Evolutionary conservation across 2,888 invertebrate species (phyloP).

Genomic region (Synanthedon tipuliformis): DNA sequence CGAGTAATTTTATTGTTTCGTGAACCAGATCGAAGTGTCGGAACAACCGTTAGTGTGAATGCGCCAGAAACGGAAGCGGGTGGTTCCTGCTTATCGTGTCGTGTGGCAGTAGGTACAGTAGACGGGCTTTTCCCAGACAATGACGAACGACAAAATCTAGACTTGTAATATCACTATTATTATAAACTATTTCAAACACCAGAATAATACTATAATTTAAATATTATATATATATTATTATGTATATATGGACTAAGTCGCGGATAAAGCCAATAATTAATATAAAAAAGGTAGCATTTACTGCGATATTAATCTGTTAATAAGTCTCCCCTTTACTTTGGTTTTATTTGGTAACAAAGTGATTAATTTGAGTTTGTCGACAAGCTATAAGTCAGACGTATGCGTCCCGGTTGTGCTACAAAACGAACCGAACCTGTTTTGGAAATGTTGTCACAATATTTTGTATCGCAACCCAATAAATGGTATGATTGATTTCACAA

Average conservation of each 20-base stretch:
- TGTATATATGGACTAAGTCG: too few species aligned
- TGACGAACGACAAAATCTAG: not conserved
- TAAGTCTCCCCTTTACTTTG: too few species aligned
- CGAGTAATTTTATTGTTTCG: conserved; percentile 54
- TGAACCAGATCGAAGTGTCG: conserved; percentile 56
- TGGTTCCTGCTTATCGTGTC: not conserved
- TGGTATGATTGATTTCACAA: conserved; percentile 18
- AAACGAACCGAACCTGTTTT: conserved; percentile 1
- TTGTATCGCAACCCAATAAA: conserved; percentile 13
- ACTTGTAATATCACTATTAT: too few species aligned
- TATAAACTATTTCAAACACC: too few species aligned
- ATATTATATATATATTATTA: too few species aligned
- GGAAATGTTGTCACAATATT: conserved; percentile 2
- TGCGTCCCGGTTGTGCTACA: not conserved
- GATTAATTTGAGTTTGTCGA: not conserved
- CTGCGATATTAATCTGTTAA: too few species aligned
- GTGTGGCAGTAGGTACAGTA: too few species aligned
- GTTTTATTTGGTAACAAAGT: too few species aligned
- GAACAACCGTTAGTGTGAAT: conserved; percentile 55
- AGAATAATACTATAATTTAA: too few species aligned
- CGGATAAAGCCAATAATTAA: too few species aligned
- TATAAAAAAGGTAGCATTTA: too few species aligned
- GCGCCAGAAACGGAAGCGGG: conserved; percentile 42
- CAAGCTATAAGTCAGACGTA: not conserved
- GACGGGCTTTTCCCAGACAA: too few species aligned